Base-by-base conservation (phyloP, 1,140 invertebrate genomes). In the Protaetia brevitarsis region DNA sequence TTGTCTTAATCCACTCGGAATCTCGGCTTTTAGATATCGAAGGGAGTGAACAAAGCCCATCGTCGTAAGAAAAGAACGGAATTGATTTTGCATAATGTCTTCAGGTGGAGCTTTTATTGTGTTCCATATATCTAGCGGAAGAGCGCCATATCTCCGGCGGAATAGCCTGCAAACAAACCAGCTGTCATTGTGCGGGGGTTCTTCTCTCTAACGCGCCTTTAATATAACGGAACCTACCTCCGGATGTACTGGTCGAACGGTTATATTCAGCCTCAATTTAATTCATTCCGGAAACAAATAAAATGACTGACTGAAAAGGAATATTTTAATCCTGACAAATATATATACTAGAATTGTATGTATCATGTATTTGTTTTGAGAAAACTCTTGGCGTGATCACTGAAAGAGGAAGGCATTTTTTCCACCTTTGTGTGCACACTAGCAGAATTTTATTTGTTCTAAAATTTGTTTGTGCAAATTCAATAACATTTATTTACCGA, bases 61-160 rank as follows among this genome's bases (percentile, higher is more conserved):
- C 63, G 64, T 36, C 51, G 66, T 67, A 41, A 70, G 69, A 71
- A 72, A 76, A 72, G 73, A 76, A 68, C 73, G 71, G 75, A 75
- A 78, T 78, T 77, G 76, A 76, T 77, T 78, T 78, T 78, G 76
- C 75, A 78, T 78, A 78, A 78, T 76, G 76, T 78, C 72, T 73
- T 73, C 75, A 77, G 76, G 76, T 76, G 73, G 74, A 70, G 72
- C 66, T 76, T 74, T 74, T 76, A 75, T 76, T 76, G 72, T 74
- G 71, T 68, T 72, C 73, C 73, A 76, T 76, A 76, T 76, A 76
- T 76, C 73, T 72, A 68, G 66, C 62, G 70, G 71, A 71, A 74
- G 66, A 69, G 68, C 19, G 64, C 68, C 65, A 67, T 69, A 71
- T 72, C 70, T 67, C 62, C 37, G 7, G 28, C 65, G 68, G 67